Conservation (phyloP, 2,888 invertebrate genomes). For the Troides helena region DNA sequence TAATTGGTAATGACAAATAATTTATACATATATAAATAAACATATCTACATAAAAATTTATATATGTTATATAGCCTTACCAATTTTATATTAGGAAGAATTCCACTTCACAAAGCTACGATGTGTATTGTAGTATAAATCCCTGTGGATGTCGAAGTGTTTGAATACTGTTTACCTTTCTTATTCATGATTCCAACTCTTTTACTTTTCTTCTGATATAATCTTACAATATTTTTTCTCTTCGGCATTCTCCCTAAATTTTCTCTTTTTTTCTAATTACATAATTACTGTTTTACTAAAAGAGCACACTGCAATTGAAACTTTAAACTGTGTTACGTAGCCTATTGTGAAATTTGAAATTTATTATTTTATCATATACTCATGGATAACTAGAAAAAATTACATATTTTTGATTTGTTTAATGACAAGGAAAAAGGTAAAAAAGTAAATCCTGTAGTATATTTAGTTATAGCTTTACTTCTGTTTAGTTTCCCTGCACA, state of each 20-base stretch:
- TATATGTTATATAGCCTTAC: too few relatives aligned
- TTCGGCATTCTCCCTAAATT: too few relatives aligned
- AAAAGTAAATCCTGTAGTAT: not conserved
- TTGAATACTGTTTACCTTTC: conserved; percentile 41
- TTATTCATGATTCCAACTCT: conserved; percentile 29
- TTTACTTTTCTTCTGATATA: conserved; percentile 2
- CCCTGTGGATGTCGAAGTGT: conserved; percentile 45
- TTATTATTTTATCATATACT: too few relatives aligned
- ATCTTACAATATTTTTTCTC: not conserved
- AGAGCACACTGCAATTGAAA: too few relatives aligned
- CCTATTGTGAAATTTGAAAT: too few relatives aligned
- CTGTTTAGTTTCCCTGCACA: conserved; percentile 1
- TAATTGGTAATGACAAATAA: too few relatives aligned
- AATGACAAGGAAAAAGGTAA: not conserved
- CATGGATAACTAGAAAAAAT: not conserved
- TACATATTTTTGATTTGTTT: not conserved
- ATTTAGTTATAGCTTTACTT: not conserved
- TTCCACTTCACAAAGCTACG: conserved; percentile 48
- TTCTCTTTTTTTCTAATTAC: too few relatives aligned
- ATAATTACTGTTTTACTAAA: too few relatives aligned
- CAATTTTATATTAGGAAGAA: conserved; percentile 62
- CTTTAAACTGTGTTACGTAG: too few relatives aligned
- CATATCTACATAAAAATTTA: too few relatives aligned
- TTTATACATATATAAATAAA: too few relatives aligned
- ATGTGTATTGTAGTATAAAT: conserved; percentile 51